Conservation (phyloP, 1,140 invertebrate species). For the Mycetomoellerius zeteki region DNA sequence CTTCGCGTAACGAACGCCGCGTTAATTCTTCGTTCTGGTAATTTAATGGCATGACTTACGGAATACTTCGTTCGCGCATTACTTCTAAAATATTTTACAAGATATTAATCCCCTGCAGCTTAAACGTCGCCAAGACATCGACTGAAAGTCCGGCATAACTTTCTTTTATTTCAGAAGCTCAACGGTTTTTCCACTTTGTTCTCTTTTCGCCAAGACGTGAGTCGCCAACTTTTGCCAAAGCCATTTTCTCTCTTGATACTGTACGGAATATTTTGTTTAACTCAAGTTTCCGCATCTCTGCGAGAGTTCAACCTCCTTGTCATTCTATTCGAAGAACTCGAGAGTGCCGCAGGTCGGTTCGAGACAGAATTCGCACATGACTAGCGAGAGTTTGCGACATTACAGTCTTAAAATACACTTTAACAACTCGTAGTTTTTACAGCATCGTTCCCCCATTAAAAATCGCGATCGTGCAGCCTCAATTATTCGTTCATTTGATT, state of each 20-base stretch:
- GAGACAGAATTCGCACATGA: not conserved
- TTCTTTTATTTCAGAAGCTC: slow-evolving; percentile 34
- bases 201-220: not conserved
- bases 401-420: slow-evolving; percentile 14
- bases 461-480: not conserved
- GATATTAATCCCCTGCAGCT: slow-evolving; percentile 20
- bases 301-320: slow-evolving; percentile 7
- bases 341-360: not conserved
- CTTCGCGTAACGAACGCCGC: not conserved
- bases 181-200: slow-evolving; percentile 19
- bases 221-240: slow-evolving; percentile 54
- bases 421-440: slow-evolving; percentile 4
- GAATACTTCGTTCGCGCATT: not conserved
- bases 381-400: not conserved
- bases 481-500: slow-evolving; percentile 5
- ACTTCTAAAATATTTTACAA: not conserved
- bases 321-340: slow-evolving; percentile 8
- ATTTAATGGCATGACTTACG: not conserved
- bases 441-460: not conserved
- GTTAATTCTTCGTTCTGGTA: not conserved
- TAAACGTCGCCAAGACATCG: slow-evolving; percentile 13
- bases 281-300: slow-evolving; percentile 49
- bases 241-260: slow-evolving; percentile 39
- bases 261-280: slow-evolving; percentile 63
- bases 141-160: not conserved